These are phyloP conservation scores for Parnassius glacialis DNA, from an alignment of 2,888 invertebrate genomes.

Conservation along the genomic window DNA sequence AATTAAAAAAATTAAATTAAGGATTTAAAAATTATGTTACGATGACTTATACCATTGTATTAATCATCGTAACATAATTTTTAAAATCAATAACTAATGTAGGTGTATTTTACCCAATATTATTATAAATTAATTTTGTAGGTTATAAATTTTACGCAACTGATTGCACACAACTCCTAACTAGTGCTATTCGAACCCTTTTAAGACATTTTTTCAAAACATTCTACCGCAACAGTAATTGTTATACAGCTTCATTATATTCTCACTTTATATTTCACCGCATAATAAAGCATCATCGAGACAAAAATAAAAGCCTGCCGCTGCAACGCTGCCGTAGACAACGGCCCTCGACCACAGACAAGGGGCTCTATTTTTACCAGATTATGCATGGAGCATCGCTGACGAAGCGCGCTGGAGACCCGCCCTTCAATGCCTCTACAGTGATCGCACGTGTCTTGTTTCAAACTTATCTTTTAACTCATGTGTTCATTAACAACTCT, in stretches of 20 bases:
- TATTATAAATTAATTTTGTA: too few species aligned
- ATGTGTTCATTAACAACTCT: constrained; percentile 18
- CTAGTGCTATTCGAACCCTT: not conserved
- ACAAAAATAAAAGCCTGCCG: constrained; percentile 40
- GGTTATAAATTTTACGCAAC: too few species aligned
- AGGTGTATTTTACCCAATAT: too few species aligned
- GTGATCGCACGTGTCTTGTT: constrained; percentile 10
- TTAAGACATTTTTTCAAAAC: not conserved
- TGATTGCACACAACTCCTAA: too few species aligned
- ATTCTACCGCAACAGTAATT: constrained; percentile 5
- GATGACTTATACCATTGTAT: too few species aligned
- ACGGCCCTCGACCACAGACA: constrained; percentile 47
- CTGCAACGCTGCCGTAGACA: constrained; percentile 39
- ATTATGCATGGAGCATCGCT: constrained; percentile 63
- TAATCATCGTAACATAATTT: too few species aligned
- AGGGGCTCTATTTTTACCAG: constrained; percentile 69
- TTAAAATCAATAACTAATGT: too few species aligned
- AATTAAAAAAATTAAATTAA: too few species aligned
- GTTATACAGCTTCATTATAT: constrained; percentile 25
- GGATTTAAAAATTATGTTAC: too few species aligned
- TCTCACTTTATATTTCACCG: constrained; percentile 28
- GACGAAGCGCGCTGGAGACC: constrained; percentile 34
- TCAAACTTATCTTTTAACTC: constrained; percentile 11
- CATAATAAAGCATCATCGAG: constrained; percentile 45
- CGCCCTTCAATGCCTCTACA: constrained; percentile 27